phyloP scores from a whole-genome alignment of 92 coral and sea anemone genomes.

The Parazoanthus swiftii region DNA sequence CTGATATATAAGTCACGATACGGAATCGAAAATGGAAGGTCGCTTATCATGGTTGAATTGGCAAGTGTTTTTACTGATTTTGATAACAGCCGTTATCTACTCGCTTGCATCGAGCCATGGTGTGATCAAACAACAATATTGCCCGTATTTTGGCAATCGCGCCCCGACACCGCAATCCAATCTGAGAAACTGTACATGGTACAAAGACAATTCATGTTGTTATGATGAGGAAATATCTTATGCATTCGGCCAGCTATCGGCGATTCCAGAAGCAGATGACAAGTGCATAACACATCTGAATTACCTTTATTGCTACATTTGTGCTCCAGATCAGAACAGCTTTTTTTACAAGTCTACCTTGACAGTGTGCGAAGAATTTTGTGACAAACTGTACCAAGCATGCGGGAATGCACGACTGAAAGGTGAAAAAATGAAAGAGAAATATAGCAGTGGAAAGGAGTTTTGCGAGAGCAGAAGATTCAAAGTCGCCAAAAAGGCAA shows the following conservation, averaged over 20 bases:
- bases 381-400: conserved; percentile 70
- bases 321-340: conserved; percentile 94
- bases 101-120: conserved; percentile 4
- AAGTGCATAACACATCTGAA: conserved; percentile 66
- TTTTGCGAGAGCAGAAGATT: conserved; percentile 87
- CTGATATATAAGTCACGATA: conserved; percentile 37
- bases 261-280: conserved; percentile 70
- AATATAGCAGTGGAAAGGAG: conserved; percentile 71
- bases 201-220: conserved; percentile 90
- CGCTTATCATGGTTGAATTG: not conserved
- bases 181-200: conserved; percentile 91
- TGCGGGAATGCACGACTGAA: conserved; percentile 77
- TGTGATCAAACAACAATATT: conserved; percentile 54
- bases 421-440: conserved; percentile 56
- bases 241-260: conserved; percentile 72
- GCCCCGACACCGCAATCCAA: conserved; percentile 84
- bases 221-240: conserved; percentile 75
- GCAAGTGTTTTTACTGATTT: not conserved
- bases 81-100: not conserved
- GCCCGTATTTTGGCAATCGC: conserved; percentile 95
- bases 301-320: conserved; percentile 90
- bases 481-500: conserved; percentile 50
- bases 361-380: conserved; percentile 90
- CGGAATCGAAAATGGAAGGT: conserved; percentile 22
- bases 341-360: conserved; percentile 76